Evolutionary conservation across 2,888 invertebrate species (phyloP), one percentile per base, ranked within the genome.

Genomic region (Spatulosminthurus flaviceps): DNA sequence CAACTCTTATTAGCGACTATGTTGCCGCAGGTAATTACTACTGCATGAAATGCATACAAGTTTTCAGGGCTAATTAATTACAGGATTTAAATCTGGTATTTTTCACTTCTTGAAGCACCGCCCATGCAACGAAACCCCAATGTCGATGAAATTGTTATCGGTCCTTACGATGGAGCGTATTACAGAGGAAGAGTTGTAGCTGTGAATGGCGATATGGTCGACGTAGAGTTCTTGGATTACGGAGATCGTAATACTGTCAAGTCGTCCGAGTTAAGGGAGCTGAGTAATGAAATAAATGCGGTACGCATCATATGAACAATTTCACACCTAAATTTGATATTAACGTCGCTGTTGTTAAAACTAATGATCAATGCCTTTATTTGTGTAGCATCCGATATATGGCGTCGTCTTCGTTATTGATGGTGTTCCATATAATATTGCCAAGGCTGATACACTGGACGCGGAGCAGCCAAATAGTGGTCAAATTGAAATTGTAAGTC

Each of bases 321-420:
- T n/a, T n/a, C n/a, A n/a, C n/a, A n/a, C n/a, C 28, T n/a, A 24
- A 22, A 67, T 67, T 67, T 26, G 13, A 9, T 13, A 26, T 67
- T 67, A 7, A 67, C 9, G 5, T 67, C 21, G 9, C 9, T 2
- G 19, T 7, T 11, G 16, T 26, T 22, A 4, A 26, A 11, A 22
- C 19, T n/a, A 61, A 61, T 61, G 19, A 61, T 61, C 7, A 19
- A 11, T 24, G 26, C 22, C 28, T 29, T 69, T 29, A 29, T 69
- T 69, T 69, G 5, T 13, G 29, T 66, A 69, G 69, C 69, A 69
- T 34, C 69, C 69, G 7, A 69, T 69, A 1, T 69, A 69, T 69
- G 69, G 69, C 1, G 69, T 69, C 13, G 16, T 22, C 11, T 22
- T 64, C 11, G 9, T 64, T 11, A 64, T 64, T 22, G 24, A 21